Evolutionary conservation across 1,140 invertebrate genomes (phyloP), one percentile per base, ranked within the genome.

Genomic region (Parasteatoda tepidariorum): DNA sequence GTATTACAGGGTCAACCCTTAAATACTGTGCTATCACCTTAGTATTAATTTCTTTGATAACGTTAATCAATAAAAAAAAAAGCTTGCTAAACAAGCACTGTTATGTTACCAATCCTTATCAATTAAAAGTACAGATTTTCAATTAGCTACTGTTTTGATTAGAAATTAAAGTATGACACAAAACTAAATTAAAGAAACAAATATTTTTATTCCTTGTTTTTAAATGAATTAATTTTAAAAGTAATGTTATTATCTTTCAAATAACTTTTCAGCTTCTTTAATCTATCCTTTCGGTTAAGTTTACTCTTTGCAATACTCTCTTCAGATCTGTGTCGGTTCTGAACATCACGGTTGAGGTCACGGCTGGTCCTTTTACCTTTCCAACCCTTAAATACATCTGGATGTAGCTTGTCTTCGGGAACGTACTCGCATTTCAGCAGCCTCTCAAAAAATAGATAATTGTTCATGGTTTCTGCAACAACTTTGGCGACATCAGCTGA

Each of bases 391-490:
- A 88, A 88, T 9, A 78, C 76, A 11, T 84, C 78, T 22, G 82
- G 67, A 82, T 88, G 85, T 7, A 88, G 57, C 74, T 88, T 86
- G 38, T 86, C 85, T 7, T 55, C 13, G 5, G 86, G 85, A 31
- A 86, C 22, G 28, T 61, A 86, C 87, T 89, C 88, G 91, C 92
- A 93, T 91, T 94, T 93, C 9, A 96, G 85, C 22, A 95, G 88
- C 88, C 92, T 92, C 66, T 94, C 92, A 88, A 93, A 95, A 95
- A 98, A 97, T 0, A 98, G 89, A 90, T 99, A 98, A 90, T 98
- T 98, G 88, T 98, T 95, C 96, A 98, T 98, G 1, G 96, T 94
- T 85, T 98, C 94, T n/a, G 96, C 96, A 7, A 94, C 97, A 87
- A 98, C 93, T 90, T 97, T 92, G 0, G 96, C 97, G n/a, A 98